A percentile compares a stretch with the other conserved stretches of the same genome.
phyloP scores from a whole-genome alignment of 2,113 vertebrate genomes.

The Rattus rattus region DNA sequence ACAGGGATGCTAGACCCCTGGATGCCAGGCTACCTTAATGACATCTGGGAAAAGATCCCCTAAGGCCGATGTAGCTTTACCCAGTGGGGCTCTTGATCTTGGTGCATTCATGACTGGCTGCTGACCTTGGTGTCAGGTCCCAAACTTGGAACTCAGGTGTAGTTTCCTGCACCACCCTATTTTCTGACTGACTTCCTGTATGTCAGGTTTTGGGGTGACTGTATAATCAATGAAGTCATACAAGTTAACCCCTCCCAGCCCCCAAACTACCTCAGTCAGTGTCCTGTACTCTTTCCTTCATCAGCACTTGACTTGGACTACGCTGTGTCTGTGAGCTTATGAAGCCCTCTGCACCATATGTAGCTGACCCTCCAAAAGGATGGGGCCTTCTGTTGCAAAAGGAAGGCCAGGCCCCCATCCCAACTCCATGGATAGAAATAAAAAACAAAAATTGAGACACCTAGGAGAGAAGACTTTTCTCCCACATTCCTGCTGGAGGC shows the following conservation, averaged over 20 bases:
- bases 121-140: neutral
- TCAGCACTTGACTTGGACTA: neutral
- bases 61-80: neutral
- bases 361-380: neutral
- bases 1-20: neutral
- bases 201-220: neutral
- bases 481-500: neutral
- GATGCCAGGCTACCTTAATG: neutral
- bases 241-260: neutral
- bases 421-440: neutral
- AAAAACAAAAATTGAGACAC: neutral
- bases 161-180: neutral
- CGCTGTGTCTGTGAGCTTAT: neutral
- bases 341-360: neutral
- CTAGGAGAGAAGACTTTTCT: neutral
- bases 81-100: neutral
- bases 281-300: neutral
- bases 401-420: neutral
- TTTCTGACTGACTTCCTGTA: neutral
- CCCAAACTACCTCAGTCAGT: neutral
- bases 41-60: neutral
- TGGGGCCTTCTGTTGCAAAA: neutral
- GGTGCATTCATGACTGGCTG: neutral
- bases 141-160: neutral
- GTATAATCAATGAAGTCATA: accelerated